phyloP scores from a whole-genome alignment of 2,113 vertebrate species.

The Synchiropus splendidus region DNA sequence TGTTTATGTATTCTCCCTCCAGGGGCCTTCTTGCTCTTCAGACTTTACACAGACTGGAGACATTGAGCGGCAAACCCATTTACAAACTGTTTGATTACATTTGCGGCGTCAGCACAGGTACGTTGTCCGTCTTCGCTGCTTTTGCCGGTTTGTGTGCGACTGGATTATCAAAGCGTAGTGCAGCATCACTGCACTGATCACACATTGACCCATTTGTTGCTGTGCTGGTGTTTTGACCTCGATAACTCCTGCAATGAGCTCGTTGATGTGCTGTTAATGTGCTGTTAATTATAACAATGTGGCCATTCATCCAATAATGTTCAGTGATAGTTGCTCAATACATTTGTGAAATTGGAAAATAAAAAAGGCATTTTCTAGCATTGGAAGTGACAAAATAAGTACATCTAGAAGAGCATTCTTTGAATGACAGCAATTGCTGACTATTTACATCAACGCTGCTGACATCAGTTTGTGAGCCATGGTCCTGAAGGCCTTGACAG shows the following conservation, averaged over 20 bases:
- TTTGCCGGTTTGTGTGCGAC: slow-evolving; percentile 3
- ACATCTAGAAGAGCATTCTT: too few relatives aligned
- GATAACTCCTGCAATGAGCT: slow-evolving; percentile 3
- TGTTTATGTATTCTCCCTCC: slow-evolving; percentile 26
- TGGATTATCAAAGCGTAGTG: slow-evolving; percentile 25
- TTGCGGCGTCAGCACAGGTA: slow-evolving; percentile 98
- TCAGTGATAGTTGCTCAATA: too few relatives aligned
- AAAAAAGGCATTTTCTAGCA: too few relatives aligned
- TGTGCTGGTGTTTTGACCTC: slow-evolving; percentile 18
- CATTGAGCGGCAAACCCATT: slow-evolving; percentile 84
- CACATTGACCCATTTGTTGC: slow-evolving; percentile 33
- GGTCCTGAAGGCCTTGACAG: too few relatives aligned
- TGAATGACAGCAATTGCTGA: too few relatives aligned
- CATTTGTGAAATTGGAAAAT: too few relatives aligned
- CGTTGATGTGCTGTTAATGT: too few relatives aligned
- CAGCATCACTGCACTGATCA: slow-evolving; percentile 7
- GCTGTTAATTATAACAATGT: too few relatives aligned
- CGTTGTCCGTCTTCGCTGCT: slow-evolving; percentile 20
- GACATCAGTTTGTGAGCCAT: too few relatives aligned
- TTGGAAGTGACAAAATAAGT: too few relatives aligned
- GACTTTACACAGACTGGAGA: slow-evolving; percentile 82
- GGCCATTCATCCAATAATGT: too few relatives aligned
- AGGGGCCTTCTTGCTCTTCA: slow-evolving; percentile 93
- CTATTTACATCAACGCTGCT: too few relatives aligned
- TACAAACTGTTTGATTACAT: slow-evolving; percentile 96